These are phyloP conservation scores for Leucoraja ocellata DNA, from an alignment of 2,797 vertebrate species.

Conservation along the genomic window DNA sequence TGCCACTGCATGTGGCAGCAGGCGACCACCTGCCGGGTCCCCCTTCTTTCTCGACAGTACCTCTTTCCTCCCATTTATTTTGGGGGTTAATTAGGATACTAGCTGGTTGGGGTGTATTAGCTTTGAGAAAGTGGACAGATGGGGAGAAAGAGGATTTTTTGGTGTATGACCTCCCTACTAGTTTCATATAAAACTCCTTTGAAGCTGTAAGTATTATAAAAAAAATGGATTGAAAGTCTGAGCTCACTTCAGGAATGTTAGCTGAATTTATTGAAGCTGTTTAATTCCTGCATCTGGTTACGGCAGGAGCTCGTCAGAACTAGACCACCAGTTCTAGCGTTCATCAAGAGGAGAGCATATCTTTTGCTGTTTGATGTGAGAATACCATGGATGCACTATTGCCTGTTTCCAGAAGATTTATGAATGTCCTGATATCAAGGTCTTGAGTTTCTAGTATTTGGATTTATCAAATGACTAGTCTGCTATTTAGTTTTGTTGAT, in stretches of 20 bases:
- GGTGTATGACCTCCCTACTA: not conserved
- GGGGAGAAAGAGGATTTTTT: not conserved
- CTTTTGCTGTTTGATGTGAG: not conserved
- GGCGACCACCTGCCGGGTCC: no score
- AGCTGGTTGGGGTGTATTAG: no score
- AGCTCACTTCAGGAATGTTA: not conserved
- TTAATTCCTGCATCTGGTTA: no score
- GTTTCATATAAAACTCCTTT: not conserved
- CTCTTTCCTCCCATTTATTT: no score
- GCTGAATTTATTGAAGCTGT: not conserved
- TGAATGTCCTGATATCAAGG: not conserved
- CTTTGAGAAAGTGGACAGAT: no score
- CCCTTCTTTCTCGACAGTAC: no score
- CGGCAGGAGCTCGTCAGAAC: not conserved
- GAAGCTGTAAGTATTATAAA: not conserved
- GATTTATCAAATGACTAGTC: no score
- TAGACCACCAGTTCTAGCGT: no score
- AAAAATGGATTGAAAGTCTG: not conserved
- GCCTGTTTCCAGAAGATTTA: not conserved
- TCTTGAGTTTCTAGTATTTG: no score
- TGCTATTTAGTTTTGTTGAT: no score
- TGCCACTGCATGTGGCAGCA: no score
- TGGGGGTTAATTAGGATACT: no score
- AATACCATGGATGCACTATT: not conserved
- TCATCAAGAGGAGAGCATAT: not conserved